phyloP scores from a whole-genome alignment of 1,140 invertebrate species.

The Danaus melanippus region DNA sequence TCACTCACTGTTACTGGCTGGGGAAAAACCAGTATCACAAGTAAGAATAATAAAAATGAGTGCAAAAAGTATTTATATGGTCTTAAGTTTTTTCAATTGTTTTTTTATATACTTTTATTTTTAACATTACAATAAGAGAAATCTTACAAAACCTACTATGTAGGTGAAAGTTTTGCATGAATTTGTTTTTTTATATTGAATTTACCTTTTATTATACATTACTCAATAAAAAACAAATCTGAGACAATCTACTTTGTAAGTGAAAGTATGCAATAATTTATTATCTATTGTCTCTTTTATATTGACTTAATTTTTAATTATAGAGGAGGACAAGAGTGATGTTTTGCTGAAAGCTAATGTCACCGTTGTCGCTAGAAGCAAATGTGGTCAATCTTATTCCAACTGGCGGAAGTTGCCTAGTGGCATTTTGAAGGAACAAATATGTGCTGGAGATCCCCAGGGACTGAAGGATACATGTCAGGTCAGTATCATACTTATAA shows the following conservation, averaged over 20 bases:
- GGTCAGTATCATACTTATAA: not conserved
- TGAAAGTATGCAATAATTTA: no score
- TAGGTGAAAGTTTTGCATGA: no score
- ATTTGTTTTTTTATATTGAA: no score
- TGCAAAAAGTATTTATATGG: no score
- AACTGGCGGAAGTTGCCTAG: conserved; percentile 35
- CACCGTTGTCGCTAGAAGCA: conserved; percentile 44
- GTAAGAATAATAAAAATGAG: conserved; percentile 21
- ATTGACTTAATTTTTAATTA: conserved; percentile 2
- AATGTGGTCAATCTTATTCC: conserved; percentile 57
- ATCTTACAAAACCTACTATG: no score
- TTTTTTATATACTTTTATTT: no score
- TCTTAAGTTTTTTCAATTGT: no score
- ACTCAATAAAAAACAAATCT: no score
- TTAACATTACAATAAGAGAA: no score
- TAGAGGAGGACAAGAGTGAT: conserved; percentile 46
- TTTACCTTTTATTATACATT: conserved; percentile 7
- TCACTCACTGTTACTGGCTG: conserved; percentile 47
- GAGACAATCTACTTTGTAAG: no score
- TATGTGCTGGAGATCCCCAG: conserved; percentile 72
- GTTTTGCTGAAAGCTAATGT: conserved; percentile 72
- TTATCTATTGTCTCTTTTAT: no score
- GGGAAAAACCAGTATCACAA: conserved; percentile 45
- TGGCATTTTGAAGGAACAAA: conserved; percentile 44
- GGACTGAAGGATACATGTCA: conserved; percentile 75